A percentile compares a stretch with the other conserved stretches of the same genome.
These are phyloP conservation scores for Erpobdella octoculata DNA, from an alignment of 2,888 invertebrate species.

Conservation along the genomic window DNA sequence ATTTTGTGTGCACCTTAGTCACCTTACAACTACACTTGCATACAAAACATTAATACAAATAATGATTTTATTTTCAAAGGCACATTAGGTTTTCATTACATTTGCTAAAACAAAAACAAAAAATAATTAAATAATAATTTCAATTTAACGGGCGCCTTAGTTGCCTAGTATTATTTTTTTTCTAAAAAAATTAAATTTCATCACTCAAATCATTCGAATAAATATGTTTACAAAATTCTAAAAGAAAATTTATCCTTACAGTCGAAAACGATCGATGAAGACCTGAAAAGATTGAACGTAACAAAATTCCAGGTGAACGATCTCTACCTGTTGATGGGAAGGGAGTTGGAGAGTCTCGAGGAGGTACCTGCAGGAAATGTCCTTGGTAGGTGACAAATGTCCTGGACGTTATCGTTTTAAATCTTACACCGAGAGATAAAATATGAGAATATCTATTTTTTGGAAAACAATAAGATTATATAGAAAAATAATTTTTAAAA, in stretches of 20 bases:
- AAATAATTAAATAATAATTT: no score
- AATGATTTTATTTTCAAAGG: no score
- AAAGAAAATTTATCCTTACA: background rate
- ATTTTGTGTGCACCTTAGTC: no score
- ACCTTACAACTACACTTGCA: no score
- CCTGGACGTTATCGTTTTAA: background rate
- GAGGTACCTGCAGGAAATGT: constrained; percentile 83
- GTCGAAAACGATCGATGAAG: background rate
- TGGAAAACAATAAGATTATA: no score
- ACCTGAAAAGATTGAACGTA: constrained; percentile 12
- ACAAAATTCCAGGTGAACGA: constrained; percentile 58
- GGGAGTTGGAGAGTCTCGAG: constrained; percentile 72
- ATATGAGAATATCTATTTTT: no score
- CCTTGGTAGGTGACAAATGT: constrained; percentile 57
- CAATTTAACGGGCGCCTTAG: no score
- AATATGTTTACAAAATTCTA: background rate
- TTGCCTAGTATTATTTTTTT: background rate
- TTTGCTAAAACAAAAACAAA: no score
- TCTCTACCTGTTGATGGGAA: constrained; percentile 83
- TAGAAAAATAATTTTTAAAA: no score
- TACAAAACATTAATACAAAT: no score
- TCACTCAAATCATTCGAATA: background rate
- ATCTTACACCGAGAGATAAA: constrained; percentile 14
- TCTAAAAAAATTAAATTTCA: background rate
- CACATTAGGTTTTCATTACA: no score